A percentile compares a stretch with the other conserved stretches of the same genome.
These are phyloP conservation scores for Phymanthus crucifer DNA, from an alignment of 92 coral and sea anemone genomes.

Conservation along the genomic window DNA sequence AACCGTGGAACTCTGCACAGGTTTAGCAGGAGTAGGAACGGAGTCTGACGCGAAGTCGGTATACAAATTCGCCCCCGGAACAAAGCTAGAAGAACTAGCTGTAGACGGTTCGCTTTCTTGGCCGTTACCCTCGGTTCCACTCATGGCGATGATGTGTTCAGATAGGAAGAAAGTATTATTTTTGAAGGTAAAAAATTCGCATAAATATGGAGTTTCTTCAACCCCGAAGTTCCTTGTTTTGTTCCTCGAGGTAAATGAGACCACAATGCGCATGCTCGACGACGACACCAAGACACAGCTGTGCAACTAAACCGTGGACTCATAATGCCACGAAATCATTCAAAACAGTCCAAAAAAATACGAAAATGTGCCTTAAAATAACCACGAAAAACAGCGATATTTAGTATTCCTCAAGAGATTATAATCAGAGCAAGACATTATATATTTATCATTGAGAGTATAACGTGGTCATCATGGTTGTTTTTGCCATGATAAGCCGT, in stretches of 20 bases:
- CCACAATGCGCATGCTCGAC: neutral
- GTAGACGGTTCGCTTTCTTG: neutral
- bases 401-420: neutral
- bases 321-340: constrained; percentile 11
- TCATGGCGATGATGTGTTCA: neutral
- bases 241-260: neutral
- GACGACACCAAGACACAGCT: neutral
- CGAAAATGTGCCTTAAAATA: neutral
- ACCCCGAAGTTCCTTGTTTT: neutral
- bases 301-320: neutral
- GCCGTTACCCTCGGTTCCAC: neutral
- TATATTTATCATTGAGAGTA: neutral
- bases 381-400: neutral
- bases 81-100: neutral
- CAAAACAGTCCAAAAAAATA: neutral
- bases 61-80: constrained; percentile 22
- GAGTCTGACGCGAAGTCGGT: constrained; percentile 50
- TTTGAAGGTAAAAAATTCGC: neutral
- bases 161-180: neutral
- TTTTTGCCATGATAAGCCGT: constrained; percentile 93
- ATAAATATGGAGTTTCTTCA: neutral
- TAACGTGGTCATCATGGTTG: constrained; percentile 55
- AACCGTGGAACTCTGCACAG: neutral
- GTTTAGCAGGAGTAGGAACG: constrained; percentile 12
- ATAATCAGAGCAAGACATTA: neutral